Conservation (phyloP, 2,113 vertebrate species). For the Climacteris rufus region DNA sequence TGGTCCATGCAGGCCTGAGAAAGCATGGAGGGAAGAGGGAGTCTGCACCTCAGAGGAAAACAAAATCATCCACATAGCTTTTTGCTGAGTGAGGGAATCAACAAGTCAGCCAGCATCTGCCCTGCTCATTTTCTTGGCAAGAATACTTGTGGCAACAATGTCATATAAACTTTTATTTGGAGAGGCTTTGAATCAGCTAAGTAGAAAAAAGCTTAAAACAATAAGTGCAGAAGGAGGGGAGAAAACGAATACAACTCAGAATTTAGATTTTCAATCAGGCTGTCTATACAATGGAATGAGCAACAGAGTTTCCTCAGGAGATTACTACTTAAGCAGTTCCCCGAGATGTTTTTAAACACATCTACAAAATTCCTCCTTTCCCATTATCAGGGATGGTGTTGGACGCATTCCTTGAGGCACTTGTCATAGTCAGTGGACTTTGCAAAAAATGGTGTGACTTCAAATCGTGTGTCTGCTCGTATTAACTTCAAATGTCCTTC, state of each 20-base stretch:
- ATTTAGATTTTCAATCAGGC: not conserved
- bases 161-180: constrained; percentile 40
- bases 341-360: not conserved
- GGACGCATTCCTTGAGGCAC: not conserved
- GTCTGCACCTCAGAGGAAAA: constrained; percentile 15
- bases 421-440: not conserved
- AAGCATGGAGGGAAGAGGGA: not conserved
- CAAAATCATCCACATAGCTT: not conserved
- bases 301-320: not conserved
- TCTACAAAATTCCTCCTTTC: not conserved
- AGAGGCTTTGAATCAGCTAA: constrained; percentile 24
- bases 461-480: not conserved
- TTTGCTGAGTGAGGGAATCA: constrained; percentile 2
- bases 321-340: not conserved
- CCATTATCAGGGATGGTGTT: not conserved
- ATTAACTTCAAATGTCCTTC: not conserved
- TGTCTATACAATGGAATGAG: not conserved
- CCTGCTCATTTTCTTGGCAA: constrained; percentile 45
- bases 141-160: not conserved
- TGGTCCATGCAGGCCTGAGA: not conserved
- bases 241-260: not conserved
- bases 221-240: not conserved
- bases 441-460: not conserved
- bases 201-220: not conserved
- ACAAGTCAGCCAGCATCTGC: not conserved